Base-by-base conservation (phyloP, 2,113 vertebrate genomes). In the Hepsetus odoe region DNA sequence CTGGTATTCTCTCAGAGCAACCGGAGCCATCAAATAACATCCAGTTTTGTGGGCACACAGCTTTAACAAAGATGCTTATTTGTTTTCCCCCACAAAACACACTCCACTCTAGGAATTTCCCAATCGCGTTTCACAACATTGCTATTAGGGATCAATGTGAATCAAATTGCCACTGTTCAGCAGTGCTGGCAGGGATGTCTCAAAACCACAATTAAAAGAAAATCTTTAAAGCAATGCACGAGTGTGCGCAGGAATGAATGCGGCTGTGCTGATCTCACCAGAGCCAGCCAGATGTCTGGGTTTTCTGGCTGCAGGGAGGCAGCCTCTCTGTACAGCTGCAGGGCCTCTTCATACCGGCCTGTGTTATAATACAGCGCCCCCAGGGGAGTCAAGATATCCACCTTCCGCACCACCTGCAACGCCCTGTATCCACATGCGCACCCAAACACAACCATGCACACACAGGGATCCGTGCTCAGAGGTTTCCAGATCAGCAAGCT, bases 331-430 rank as follows among this genome's bases (percentile, higher is more conserved):
- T 99, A 99, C 11, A 98, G 89, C 81, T 92, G 94, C 82, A 98
- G 78, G 0, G 98, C 97, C 35, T 97, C 97, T 8, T 96, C 91
- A 0, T 96, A 96, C 0, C 94, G 91, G 0, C 95, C 96, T 0
- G 98, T 99, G 93, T 99, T 99, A 86, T 99, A 99, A 81, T 96
- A 98, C 3, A 99, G 92, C 0, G 97, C 98, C 70, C 97, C 98
- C 16, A 98, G 89, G 0, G 97, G 97, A 0, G 95, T 93, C 64
- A 99, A 83, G 76, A 95, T 94, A 79, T 99, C 98, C 9, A 94
- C 92, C 32, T 93, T 95, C 80, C 89, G 93, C 0, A 94, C 93
- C 53, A 98, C 94, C 89, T 93, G 91, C 88, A 98, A 87, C 0
- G 96, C 97, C 38, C 98, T 97, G 92, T 26, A 61, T 61, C 33